Conservation (phyloP, 1,140 invertebrate genomes). For the Fopius arisanus region DNA sequence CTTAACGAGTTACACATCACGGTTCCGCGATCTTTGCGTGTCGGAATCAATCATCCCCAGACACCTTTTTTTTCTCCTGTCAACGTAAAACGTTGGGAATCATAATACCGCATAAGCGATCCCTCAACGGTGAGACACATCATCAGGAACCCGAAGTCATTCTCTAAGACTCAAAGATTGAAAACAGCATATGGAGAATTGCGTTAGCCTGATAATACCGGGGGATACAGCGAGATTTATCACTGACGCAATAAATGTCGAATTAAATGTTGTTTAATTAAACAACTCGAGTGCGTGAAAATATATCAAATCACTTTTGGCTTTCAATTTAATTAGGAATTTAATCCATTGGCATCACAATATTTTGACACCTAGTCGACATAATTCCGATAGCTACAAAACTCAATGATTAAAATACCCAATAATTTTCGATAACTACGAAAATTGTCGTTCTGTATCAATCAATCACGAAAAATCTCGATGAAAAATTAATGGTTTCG, state of each 20-base stretch:
- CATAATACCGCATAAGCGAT: background rate
- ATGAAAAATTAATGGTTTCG: conserved; percentile 1
- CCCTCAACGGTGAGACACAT: background rate
- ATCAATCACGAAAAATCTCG: background rate
- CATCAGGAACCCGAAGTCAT: background rate
- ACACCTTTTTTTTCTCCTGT: background rate
- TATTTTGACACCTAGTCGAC: background rate
- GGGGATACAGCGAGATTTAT: background rate
- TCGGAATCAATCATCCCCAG: background rate
- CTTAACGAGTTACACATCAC: background rate
- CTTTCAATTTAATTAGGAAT: background rate
- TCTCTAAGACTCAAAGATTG: background rate
- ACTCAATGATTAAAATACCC: too few relatives aligned
- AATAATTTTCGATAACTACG: background rate
- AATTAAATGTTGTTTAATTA: background rate
- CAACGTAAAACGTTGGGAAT: background rate
- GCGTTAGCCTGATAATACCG: background rate
- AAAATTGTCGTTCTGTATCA: background rate
- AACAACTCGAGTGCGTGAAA: background rate
- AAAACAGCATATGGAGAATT: background rate
- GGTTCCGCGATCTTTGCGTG: background rate
- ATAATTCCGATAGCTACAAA: background rate
- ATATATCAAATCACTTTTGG: background rate
- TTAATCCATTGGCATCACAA: background rate
- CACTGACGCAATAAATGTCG: background rate